Evolutionary conservation across 2,797 vertebrate genomes (phyloP), one percentile per base, ranked within the genome.

Genomic region (Onychomys leucogaster): DNA sequence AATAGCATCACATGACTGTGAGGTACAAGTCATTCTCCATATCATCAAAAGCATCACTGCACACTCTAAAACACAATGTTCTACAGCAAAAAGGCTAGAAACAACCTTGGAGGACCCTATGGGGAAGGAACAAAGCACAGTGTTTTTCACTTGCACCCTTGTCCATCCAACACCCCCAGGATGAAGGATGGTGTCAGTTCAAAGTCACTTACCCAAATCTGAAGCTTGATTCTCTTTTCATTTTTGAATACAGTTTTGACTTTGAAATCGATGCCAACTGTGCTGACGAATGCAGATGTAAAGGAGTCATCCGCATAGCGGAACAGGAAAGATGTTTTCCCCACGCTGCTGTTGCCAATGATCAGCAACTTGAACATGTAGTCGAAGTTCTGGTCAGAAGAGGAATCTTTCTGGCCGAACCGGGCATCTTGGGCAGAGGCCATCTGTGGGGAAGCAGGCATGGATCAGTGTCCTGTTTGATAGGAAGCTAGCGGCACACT

Each of bases 311-410:
- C 99, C 1, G 99, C 99, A 0, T 99, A 99, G 96, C 99, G 99
- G 98, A 99, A 99, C 86, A 99, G 99, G 98, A 99, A 99, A 6
- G 99, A 99, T 0, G 99, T 99, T 98, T 99, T 99, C 34, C 99
- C 99, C 94, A 99, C 99, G 25, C 99, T 99, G 99, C 99, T 99
- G 98, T 99, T 99, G 97, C 99, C 99, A 0, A 99, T 99, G 98
- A 99, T 99, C 95, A 99, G 99, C 97, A 99, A 98, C 97, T 99
- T 99, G 98, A 99, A 99, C 99, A 99, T 99, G 98, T 99, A 99
- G 99, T 99, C 99, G 94, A 99, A 99, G 99, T 99, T 99, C 98
- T 99, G 99, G 98, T 99, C 99, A 23, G 99, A 99, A 71, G 99
- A 99, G 96, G 99, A 99, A 96, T 99, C 99, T 98, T 99, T 99